Percentiles rank a stretch among this genome's conserved stretches.
Evolutionary conservation across 2,113 vertebrate species (phyloP).

Genomic region (Petroica traversi): DNA sequence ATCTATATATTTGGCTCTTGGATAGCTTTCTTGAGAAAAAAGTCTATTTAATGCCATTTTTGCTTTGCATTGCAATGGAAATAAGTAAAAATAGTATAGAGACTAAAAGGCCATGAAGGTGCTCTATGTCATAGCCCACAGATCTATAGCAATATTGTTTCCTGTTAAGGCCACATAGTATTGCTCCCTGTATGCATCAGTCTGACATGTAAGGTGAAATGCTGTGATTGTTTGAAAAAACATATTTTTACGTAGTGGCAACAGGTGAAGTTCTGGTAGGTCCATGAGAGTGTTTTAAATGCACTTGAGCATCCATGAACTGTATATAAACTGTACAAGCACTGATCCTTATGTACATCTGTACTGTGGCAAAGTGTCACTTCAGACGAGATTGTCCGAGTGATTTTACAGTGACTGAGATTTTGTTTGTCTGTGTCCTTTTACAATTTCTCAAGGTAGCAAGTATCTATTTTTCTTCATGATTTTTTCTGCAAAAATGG

Average conservation of each 20-base stretch:
- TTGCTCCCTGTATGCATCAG: background rate
- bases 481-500: background rate
- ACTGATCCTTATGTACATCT: background rate
- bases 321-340: background rate
- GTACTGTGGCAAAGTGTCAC: background rate
- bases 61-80: background rate
- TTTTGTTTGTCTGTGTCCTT: background rate
- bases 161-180: background rate
- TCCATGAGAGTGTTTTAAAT: background rate
- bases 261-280: background rate
- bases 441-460: background rate
- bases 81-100: background rate
- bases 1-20: background rate
- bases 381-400: background rate
- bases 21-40: background rate
- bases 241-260: background rate
- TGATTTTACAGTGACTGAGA: background rate
- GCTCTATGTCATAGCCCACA: rapidly evolving
- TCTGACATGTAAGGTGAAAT: background rate
- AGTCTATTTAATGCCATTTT: background rate
- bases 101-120: background rate
- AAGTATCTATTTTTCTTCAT: background rate
- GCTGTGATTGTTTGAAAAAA: background rate
- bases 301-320: background rate
- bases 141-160: background rate